phyloP scores from a whole-genome alignment of 2,113 vertebrate species.

The Sardina pilchardus region DNA sequence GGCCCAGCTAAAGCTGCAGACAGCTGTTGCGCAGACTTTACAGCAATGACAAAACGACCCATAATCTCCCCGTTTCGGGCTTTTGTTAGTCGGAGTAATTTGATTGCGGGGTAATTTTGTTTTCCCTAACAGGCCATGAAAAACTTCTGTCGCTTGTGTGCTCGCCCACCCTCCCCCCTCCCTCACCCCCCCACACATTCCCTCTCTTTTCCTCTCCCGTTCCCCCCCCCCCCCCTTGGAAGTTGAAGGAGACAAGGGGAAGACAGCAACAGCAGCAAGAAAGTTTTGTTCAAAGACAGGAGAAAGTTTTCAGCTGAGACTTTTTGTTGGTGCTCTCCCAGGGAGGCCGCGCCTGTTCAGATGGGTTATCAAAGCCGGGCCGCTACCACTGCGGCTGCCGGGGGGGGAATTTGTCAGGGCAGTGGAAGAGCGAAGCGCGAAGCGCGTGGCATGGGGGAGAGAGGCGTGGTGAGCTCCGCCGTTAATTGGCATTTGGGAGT shows the following conservation, averaged over 20 bases:
- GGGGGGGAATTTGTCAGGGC: background rate
- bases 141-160: background rate
- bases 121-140: no score
- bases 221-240: no score
- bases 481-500: background rate
- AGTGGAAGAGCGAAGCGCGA: no score
- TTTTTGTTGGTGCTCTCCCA: background rate
- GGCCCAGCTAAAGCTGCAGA: background rate
- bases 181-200: background rate
- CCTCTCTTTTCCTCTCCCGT: background rate
- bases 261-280: background rate
- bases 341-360: background rate
- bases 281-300: background rate
- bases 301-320: background rate
- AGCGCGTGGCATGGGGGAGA: background rate
- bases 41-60: no score
- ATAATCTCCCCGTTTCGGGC: no score
- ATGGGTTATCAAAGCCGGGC: slow-evolving; percentile 8
- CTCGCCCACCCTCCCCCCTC: background rate
- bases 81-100: no score
- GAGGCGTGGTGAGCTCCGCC: background rate
- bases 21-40: no score
- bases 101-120: no score
- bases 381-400: background rate
- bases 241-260: background rate